Base-by-base conservation (phyloP, 2,797 vertebrate species). In the Melanitta fusca region DNA sequence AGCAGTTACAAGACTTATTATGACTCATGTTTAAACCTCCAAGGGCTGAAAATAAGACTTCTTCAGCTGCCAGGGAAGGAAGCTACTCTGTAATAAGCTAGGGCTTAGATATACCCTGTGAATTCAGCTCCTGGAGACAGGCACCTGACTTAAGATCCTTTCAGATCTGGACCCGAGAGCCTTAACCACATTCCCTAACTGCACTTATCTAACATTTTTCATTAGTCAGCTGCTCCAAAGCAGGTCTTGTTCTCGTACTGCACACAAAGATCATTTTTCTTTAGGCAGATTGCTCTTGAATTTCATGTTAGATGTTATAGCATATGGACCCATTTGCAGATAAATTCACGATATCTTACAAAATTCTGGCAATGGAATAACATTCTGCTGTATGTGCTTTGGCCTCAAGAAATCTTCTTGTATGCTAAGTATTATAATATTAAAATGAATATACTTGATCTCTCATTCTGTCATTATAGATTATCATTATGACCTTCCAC, bases 301-400 rank as follows among this genome's bases (percentile, higher is more conserved):
- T 83, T 89, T 87, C 58, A 72, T 74, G 62, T 79, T 81, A 70
- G 56, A 43, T 84, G 34, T 43, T 79, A 45, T 15, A 74, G 88
- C 53, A 89, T 80, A 91, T 74, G 38, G 61, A 56, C 45, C 88
- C 38, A 72, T 78, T 91, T 87, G 43, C 65, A 91, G 57, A 93
- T 39, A 90, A 95, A 93, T 82, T 93, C 73, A 94, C 54, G 88
- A 9, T 49, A 68, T 36, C 71, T 86, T 85, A 77, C 2, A 24
- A 95, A 95, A 91, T 87, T 78, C 80, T 85, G 78, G 71, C 49
- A 87, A 62, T 62, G 30, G 24, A 91, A 80, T 91, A 96, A 66
- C 21, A 58, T 80, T 65, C 45, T 85, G 38, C 17, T 83, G 30
- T 45, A 78, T 89, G 78, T 84, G 68, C 60, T 86, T 74, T 65